Conservation (phyloP, 2,888 invertebrate genomes). For the Autographa pulchrina region DNA sequence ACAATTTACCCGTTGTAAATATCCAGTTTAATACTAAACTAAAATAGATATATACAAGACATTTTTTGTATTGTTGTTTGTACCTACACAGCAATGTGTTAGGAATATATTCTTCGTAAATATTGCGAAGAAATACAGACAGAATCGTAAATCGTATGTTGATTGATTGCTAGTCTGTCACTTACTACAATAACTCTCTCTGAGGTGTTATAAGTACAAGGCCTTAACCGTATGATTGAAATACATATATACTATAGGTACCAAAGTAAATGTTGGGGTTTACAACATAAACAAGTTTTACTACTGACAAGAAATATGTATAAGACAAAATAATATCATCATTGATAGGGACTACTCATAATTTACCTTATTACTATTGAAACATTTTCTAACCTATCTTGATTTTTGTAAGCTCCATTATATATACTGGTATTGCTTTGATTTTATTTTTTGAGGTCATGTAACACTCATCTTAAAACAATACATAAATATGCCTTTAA, state of each 20-base stretch:
- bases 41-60: neutral
- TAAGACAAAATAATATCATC: too few species aligned
- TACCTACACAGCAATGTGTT: neutral
- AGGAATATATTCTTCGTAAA: neutral
- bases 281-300: too few species aligned
- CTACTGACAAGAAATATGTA: too few species aligned
- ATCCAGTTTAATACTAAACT: neutral
- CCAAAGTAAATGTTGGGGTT: neutral
- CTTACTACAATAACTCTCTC: conserved; percentile 16
- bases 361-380: too few species aligned
- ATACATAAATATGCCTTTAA: too few species aligned
- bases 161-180: conserved; percentile 24
- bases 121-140: conserved; percentile 4
- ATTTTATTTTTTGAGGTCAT: too few species aligned
- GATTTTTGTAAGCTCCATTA: too few species aligned
- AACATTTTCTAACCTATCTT: too few species aligned
- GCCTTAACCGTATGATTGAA: neutral
- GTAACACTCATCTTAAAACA: too few species aligned
- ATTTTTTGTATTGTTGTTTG: neutral
- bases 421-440: too few species aligned
- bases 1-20: neutral
- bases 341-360: too few species aligned
- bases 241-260: neutral
- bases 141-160: conserved; percentile 13
- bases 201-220: neutral